Conservation (phyloP, 2,113 vertebrate species). For the Ovibos moschatus region DNA sequence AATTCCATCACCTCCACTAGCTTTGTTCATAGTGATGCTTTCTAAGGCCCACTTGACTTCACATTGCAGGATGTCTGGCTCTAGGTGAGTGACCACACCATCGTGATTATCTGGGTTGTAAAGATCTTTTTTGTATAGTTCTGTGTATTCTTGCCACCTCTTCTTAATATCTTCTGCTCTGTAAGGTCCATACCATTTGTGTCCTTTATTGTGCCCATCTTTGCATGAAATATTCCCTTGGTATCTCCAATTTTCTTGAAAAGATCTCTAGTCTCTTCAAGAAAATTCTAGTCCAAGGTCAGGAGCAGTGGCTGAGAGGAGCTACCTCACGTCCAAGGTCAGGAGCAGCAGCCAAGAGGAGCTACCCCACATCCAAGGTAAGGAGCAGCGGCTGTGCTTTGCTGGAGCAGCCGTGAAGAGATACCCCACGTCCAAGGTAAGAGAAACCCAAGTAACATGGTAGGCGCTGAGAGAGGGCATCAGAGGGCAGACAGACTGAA, state of each 20-base stretch:
- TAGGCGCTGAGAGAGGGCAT: background rate
- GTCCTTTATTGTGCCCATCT: background rate
- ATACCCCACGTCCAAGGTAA: background rate
- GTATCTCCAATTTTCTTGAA: background rate
- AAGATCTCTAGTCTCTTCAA: background rate
- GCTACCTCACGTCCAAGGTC: background rate
- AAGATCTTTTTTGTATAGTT: background rate
- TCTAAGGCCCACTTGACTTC: background rate
- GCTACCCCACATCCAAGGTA: background rate
- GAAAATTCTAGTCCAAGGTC: background rate
- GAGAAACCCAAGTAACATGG: background rate
- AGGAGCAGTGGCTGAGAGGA: background rate
- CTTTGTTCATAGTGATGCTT: background rate
- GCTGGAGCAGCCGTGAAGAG: background rate
- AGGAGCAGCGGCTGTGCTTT: background rate
- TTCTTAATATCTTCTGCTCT: background rate
- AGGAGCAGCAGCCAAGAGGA: background rate
- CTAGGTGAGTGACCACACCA: background rate
- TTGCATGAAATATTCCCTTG: background rate
- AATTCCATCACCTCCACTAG: background rate
- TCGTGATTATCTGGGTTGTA: rapidly evolving
- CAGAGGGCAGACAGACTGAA: background rate
- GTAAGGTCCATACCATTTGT: background rate
- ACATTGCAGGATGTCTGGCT: background rate
- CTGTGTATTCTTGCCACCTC: background rate